Evolutionary conservation across 2,888 invertebrate genomes (phyloP).

Genomic region (Abscondita cerata): DNA sequence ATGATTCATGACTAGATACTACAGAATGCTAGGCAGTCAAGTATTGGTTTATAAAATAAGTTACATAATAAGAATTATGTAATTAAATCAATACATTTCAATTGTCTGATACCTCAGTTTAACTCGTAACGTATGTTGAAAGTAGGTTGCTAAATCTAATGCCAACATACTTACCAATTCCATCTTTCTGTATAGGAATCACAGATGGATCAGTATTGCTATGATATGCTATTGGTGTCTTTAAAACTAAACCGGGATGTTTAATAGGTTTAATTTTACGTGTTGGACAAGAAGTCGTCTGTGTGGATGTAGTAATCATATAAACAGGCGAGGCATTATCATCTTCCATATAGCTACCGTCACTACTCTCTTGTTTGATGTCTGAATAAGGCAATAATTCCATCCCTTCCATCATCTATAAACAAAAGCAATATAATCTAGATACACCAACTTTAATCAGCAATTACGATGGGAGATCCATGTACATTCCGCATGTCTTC

Average conservation of each 20-base stretch:
- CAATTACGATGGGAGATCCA: slow-evolving; percentile 60
- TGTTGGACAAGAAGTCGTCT: slow-evolving; percentile 63
- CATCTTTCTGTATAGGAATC: slow-evolving; percentile 87
- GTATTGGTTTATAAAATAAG: too few species aligned
- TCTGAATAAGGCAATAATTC: slow-evolving; percentile 57
- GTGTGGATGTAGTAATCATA: slow-evolving; percentile 64
- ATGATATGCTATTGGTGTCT: slow-evolving; percentile 80
- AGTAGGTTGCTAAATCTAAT: too few species aligned
- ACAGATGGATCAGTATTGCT: slow-evolving; percentile 83
- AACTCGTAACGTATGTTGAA: too few species aligned
- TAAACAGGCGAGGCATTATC: slow-evolving; percentile 56
- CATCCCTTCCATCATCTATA: slow-evolving; percentile 57
- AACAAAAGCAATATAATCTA: slow-evolving; percentile 10
- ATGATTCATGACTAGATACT: too few species aligned
- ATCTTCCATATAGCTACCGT: slow-evolving; percentile 61
- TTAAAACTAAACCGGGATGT: slow-evolving; percentile 75
- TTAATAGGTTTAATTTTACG: slow-evolving; percentile 76
- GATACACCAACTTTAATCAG: neutral
- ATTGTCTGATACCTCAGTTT: too few species aligned
- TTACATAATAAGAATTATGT: too few species aligned
- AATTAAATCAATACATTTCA: too few species aligned
- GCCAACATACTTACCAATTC: slow-evolving; percentile 85
- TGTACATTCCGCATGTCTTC: slow-evolving; percentile 59
- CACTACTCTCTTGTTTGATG: slow-evolving; percentile 57
- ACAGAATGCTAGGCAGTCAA: too few species aligned